Evolutionary conservation across 2,797 vertebrate species (phyloP), one percentile per base, ranked within the genome.

Genomic region (Sebastes taczanowskii): DNA sequence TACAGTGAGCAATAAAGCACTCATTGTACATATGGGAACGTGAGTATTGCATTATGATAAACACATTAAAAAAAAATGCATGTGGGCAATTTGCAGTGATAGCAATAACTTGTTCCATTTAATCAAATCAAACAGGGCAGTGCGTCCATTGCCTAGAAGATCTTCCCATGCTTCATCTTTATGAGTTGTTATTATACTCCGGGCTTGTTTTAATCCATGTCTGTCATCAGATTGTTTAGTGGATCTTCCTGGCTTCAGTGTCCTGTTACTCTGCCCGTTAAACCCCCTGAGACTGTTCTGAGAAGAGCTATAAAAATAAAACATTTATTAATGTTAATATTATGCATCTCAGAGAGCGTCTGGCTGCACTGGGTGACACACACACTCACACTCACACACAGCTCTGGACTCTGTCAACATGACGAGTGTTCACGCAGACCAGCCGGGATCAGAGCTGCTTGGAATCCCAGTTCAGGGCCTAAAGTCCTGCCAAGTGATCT

Each of bases 391-490:
- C 49, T 38, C 60, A 71, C 63, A 82, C 32, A 59, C 7, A 53
- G 22, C 34, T 60, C 78, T 84, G 83, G 74, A 72, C 73, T 86
- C 62, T 32, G 69, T 93, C 90, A 91, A 87, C 89, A 84, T 74
- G 38, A 80, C 7, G 49, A 42, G 73, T 62, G 76, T 85, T 84
- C 70, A 66, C 49, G 16, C 68, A 20, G 65, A 83, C 78, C 30
- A 25, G 71, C 4, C 49, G 29, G 65, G 22, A 63, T 81, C 65
- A 75, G 71, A 78, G 58, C 35, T 78, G 81, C 70, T 81, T 69
- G 89, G 90, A 92, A 92, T 91, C 88, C 61, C 18, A 63, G 89
- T 86, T 92, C 86, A 90, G 75, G 88, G 73, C 89, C 89, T 76
- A 55, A 76, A 67, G 90, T 93, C 79, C 87, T 83, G 82, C 87